Evolutionary conservation across 2,113 vertebrate species (phyloP), one percentile per base, ranked within the genome.

Genomic region (Oryzias celebensis): DNA sequence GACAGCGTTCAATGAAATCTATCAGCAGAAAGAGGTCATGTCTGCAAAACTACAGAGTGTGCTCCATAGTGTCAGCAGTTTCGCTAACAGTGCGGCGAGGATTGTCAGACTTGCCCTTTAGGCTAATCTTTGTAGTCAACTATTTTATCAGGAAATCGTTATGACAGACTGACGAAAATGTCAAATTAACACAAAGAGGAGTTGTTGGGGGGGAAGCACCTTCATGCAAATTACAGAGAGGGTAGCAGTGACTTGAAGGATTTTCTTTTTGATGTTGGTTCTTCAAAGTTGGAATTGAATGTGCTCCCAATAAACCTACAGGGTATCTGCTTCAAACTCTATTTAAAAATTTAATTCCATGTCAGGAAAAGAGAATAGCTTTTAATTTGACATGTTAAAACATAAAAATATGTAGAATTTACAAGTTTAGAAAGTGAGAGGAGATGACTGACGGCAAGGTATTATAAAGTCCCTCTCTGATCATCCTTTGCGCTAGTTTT

Each of bases 51-150:
- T 65, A 70, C 26, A 24, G 75, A 67, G 46, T 58, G 57, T 53
- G 60, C 65, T 51, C 52, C 42, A 60, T 44, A 3, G 54, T 74
- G 80, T 87, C 87, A 88, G 84, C 84, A 78, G 31, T 81, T 89
- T 77, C 54, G 67, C 58, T 2, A 36, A 28, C 52, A 61, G 65
- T 62, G 59, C 66, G 64, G 67, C 41, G 55, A 55, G 48, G 65
- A 68, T 74, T 77, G 84, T 71, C 83, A 87, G 62, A 75, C 82
- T 65, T 84, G 86, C 78, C 85, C 85, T 88, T 89, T 84, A 60
- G 78, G 65, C 71, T 80, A 78, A 81, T 88, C 77, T 86, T 78
- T 85, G 75, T 77, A 74, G 65, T 59, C 77, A 74, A 74, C 65
- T 66, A 66, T 71, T 79, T 62, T 65, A 84, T 79, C 82, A 78